These are phyloP conservation scores for Perodicticus potto DNA, from an alignment of 2,797 vertebrate species.

Conservation along the genomic window DNA sequence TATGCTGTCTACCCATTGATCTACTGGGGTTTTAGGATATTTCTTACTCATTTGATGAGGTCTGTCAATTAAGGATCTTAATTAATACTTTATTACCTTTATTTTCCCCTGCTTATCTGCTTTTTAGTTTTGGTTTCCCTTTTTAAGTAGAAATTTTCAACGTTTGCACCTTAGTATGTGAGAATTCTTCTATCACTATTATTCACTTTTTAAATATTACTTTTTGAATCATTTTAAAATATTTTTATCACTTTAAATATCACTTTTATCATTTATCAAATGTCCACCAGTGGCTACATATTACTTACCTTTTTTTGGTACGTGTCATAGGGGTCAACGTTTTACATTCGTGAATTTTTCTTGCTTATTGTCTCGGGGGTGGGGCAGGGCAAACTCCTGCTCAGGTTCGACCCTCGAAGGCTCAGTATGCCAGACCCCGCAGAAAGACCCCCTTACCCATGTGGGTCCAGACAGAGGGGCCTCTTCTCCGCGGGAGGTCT, in stretches of 20 bases:
- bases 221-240: neutral
- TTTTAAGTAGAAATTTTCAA: neutral
- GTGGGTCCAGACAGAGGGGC: neutral
- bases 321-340: neutral
- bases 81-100: neutral
- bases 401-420: rapidly evolving
- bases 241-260: neutral
- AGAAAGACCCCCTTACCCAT: neutral
- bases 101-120: neutral
- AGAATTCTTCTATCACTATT: neutral
- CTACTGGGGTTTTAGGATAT: neutral
- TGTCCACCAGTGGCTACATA: neutral
- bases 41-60: neutral
- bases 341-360: neutral
- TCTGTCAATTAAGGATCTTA: neutral
- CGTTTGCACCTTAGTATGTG: neutral
- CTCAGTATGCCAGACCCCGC: neutral
- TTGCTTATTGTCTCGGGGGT: neutral
- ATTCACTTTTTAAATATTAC: neutral
- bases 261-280: neutral
- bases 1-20: neutral
- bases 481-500: neutral
- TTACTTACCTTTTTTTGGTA: neutral
- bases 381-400: rapidly evolving
- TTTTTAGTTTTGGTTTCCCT: neutral